Conservation (phyloP, 2,888 invertebrate genomes). For the Temnothorax unifasciatus region DNA sequence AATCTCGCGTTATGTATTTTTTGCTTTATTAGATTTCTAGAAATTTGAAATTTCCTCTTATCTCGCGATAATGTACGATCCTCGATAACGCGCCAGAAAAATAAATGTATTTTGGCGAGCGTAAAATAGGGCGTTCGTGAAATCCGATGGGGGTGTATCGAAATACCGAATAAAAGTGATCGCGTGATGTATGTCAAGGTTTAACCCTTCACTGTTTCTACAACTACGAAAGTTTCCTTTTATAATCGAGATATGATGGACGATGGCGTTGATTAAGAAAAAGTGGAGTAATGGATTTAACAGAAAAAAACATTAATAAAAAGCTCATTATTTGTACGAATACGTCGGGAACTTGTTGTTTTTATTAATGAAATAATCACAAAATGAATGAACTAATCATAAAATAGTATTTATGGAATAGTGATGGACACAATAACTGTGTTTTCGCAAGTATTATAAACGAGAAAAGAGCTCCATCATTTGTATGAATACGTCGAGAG, state of each 20-base stretch:
- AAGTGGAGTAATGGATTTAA: not conserved
- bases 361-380: not conserved
- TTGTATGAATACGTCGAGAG: not conserved
- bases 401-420: not conserved
- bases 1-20: not conserved
- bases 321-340: not conserved
- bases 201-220: slow-evolving; percentile 13
- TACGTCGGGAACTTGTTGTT: not conserved
- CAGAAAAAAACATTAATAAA: not conserved
- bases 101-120: slow-evolving; percentile 11
- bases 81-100: not conserved
- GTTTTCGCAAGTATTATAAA: not conserved
- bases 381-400: too few species aligned
- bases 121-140: slow-evolving; percentile 41
- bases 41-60: not conserved
- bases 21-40: not conserved
- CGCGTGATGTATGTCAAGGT: slow-evolving; percentile 56
- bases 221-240: slow-evolving; percentile 33
- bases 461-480: not conserved
- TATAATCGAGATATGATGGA: slow-evolving; percentile 16
- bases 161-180: slow-evolving; percentile 42
- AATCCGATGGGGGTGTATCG: slow-evolving; percentile 29
- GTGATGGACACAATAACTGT: too few species aligned
- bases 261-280: not conserved
- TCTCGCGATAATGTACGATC: not conserved